Base-by-base conservation (phyloP, 2,113 vertebrate genomes). In the Eonycteris spelaea region DNA sequence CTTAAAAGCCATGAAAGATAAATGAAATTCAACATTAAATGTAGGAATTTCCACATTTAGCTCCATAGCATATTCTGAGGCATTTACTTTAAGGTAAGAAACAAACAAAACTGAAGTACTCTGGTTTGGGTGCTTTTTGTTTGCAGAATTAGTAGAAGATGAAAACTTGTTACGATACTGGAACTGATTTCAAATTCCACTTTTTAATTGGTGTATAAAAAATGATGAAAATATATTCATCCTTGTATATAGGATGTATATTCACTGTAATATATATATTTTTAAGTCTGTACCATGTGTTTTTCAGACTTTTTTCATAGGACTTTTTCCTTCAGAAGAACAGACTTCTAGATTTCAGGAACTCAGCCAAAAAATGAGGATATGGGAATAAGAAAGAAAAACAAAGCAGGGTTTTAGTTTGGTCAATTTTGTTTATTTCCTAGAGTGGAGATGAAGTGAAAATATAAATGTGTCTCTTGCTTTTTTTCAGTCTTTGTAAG, bases 81-180 rank as follows among this genome's bases (percentile, higher is more conserved):
- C 28, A 33, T 92, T 86, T 79, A 5, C 51, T 90, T 63, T 95
- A 12, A 86, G n/a, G n/a, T 92, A 51, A 86, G 77, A 94, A 87
- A 70, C 3, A 71, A 68, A 85, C 5, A 86, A n/a, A 74, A 51
- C 73, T 40, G 43, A 85, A 28, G 1, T 33, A 6, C 24, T 82
- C 43, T 63, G 3, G 77, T 33, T 40, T 65, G 1, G 71, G 14
- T 86, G 3, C 7, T 61, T n/a, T 75, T 77, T 78, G 68, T 35
- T 43, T 67, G 6, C 21, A 83, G 67, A 80, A 82, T 67, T 85
- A 78, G 33, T 43, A 70, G 73, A 86, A 45, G 61, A 74, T 75
- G 43, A 59, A 92, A 92, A 24, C 24, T 53, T 43, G 15, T 88
- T 63, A 15, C 74, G 10, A 63, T 87, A 63, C 26, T 91, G 24